Conservation (phyloP, 2,888 invertebrate genomes). For the Trissolcus brochymenae region DNA sequence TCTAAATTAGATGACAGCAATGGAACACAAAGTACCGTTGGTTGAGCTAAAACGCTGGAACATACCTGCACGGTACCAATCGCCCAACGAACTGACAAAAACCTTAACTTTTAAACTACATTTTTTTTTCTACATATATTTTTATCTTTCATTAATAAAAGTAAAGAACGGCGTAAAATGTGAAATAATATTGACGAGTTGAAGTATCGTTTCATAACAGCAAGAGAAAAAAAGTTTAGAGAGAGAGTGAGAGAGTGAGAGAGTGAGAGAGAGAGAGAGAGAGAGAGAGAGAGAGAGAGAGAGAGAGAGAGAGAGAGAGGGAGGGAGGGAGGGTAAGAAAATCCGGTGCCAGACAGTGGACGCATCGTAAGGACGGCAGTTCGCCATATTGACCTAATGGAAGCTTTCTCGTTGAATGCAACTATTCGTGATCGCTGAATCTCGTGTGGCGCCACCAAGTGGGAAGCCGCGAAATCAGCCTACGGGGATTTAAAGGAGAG, state of each 20-base stretch:
- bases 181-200: no score
- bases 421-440: conserved; percentile 31
- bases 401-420: conserved; percentile 41
- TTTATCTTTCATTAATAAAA: no score
- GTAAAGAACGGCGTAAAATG: no score
- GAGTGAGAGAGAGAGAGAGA: conserved; percentile 6
- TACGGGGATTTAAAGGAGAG: conserved; percentile 33
- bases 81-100: no score
- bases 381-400: conserved; percentile 54
- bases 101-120: no score
- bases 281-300: conserved; percentile 13
- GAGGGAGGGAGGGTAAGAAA: conserved; percentile 15
- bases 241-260: background rate
- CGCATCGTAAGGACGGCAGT: conserved; percentile 44
- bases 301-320: background rate
- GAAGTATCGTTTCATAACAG: no score
- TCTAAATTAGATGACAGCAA: no score
- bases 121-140: no score
- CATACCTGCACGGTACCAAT: background rate
- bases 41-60: background rate
- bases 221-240: background rate
- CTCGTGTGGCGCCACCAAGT: conserved; percentile 42
- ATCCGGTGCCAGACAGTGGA: conserved; percentile 32
- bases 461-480: conserved; percentile 18
- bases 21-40: no score